phyloP scores from a whole-genome alignment of 2,113 vertebrate genomes.

The Paratilapia polleni region DNA sequence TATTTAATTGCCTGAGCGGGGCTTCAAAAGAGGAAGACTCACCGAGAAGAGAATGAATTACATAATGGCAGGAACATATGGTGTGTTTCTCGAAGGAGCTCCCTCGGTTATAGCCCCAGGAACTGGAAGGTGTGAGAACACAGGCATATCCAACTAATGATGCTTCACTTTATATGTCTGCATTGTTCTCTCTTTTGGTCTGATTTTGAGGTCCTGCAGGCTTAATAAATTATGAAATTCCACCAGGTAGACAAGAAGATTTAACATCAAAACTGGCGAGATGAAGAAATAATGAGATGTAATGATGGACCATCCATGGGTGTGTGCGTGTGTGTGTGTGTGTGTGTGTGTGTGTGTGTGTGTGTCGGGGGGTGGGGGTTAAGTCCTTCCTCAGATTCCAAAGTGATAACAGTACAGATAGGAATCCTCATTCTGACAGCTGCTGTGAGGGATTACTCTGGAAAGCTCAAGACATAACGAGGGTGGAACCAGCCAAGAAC shows the following conservation, averaged over 20 bases:
- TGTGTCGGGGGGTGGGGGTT: too few species aligned
- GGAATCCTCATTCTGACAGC: background rate
- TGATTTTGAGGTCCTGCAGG: conserved; percentile 1
- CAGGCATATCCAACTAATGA: background rate
- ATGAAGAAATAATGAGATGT: conserved; percentile 29
- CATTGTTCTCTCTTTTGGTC: background rate
- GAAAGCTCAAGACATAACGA: conserved; percentile 25
- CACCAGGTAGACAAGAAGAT: background rate
- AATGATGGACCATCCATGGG: background rate
- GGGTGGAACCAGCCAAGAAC: conserved; percentile 7
- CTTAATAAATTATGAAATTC: background rate
- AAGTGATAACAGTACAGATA: background rate
- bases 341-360: too few species aligned
- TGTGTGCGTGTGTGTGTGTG: too few species aligned
- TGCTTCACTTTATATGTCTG: background rate
- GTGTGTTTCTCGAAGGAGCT: background rate
- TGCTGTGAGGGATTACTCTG: conserved; percentile 3
- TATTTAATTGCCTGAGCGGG: background rate
- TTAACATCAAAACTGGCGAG: background rate
- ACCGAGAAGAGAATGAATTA: background rate
- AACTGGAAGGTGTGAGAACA: background rate
- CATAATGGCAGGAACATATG: background rate
- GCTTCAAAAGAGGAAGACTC: background rate
- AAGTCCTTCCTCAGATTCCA: background rate
- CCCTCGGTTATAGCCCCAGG: background rate